Percentiles rank a stretch among this genome's conserved stretches.
Conservation (phyloP, 2,113 vertebrate species). For the Rhadina sibilatrix region DNA sequence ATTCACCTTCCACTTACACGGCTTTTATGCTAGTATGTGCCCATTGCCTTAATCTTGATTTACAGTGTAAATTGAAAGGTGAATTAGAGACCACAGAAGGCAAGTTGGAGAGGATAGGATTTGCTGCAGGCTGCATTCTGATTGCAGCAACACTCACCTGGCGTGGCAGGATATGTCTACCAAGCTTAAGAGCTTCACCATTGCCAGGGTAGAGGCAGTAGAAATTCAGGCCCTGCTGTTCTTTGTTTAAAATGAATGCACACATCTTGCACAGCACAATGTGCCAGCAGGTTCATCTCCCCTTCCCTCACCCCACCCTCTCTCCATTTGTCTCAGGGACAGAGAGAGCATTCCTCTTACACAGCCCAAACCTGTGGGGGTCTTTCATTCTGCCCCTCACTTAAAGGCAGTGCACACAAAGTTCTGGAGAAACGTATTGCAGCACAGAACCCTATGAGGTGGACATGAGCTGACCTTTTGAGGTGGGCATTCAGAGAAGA, state of each 20-base stretch:
- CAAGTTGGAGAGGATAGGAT: not conserved
- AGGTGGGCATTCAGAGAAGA: not conserved
- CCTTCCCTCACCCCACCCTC: not conserved
- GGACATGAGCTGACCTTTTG: not conserved
- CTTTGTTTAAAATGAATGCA: not conserved
- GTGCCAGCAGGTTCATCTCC: not conserved
- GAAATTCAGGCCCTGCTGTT: not conserved
- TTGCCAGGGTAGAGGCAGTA: not conserved
- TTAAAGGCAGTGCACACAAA: not conserved
- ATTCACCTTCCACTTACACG: not conserved
- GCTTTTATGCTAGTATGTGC: not conserved
- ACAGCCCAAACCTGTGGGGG: not conserved
- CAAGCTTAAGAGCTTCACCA: not conserved
- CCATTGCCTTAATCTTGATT: conserved; percentile 14
- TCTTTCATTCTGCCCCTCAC: not conserved
- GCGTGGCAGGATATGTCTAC: not conserved
- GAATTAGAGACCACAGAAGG: not conserved
- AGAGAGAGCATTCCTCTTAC: not conserved
- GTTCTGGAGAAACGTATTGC: not conserved
- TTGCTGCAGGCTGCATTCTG: not conserved
- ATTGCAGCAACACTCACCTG: not conserved
- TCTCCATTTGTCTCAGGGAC: not conserved
- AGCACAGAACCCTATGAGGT: not conserved
- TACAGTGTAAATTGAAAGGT: not conserved
- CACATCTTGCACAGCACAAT: not conserved